Conservation (phyloP, 2,797 vertebrate species). For the Anomalospiza imberbis region DNA sequence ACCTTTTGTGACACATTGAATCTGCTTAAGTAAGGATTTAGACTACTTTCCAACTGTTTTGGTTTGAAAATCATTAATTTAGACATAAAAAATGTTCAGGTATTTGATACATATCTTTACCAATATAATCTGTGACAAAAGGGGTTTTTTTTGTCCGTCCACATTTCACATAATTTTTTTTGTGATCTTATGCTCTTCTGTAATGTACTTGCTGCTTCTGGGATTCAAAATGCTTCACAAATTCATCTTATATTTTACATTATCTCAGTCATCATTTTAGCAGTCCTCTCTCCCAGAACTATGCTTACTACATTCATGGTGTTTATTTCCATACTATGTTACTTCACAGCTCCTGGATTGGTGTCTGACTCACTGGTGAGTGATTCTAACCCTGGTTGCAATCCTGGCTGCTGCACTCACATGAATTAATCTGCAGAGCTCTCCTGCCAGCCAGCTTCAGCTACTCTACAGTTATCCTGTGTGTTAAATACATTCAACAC, state of each 20-base stretch:
- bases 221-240: neutral
- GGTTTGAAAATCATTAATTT: neutral
- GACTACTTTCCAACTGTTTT: neutral
- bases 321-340: neutral
- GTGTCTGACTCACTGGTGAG: neutral
- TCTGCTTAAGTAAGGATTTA: neutral
- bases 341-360: neutral
- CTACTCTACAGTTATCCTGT: neutral
- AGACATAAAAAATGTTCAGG: neutral
- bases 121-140: neutral
- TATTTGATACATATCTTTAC: neutral
- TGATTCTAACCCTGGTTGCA: neutral
- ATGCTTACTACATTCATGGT: neutral
- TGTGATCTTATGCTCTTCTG: neutral
- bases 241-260: neutral
- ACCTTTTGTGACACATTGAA: neutral
- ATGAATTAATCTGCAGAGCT: neutral
- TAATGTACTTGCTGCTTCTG: neutral
- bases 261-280: neutral
- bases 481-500: rapidly evolving
- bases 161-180: neutral
- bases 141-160: rapidly evolving
- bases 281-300: neutral
- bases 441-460: neutral
- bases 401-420: neutral